Base-by-base conservation (phyloP, 2,113 vertebrate species). In the Grammomys surdaster region DNA sequence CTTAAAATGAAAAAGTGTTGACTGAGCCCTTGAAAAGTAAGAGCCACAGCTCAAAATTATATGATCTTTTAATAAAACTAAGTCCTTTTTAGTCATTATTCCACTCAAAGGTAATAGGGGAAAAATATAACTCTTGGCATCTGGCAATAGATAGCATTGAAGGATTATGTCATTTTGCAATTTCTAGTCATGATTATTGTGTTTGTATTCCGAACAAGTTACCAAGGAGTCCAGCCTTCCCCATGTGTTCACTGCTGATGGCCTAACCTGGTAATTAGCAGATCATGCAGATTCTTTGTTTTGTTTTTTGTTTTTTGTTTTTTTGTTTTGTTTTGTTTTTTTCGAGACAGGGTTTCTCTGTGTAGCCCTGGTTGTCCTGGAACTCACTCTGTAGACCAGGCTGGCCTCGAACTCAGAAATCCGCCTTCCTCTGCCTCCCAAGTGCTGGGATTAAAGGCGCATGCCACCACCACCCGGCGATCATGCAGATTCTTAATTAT, bases 51-150 rank as follows among this genome's bases (percentile, higher is more conserved):
- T 95, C 40, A 81, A 80, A 90, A 54, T 60, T 65, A 65, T 22
- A 77, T 20, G 13, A 13, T 70, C 46, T 95, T 58, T 91, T 67
- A 22, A 69, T 82, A 20, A 90, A 93, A 78, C 14, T 48, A 67
- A 91, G 67, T 70, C 77, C 1, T 43, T 72, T 95, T 54, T 36
- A 14, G 77, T 72, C 36, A 86, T 78, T n/a, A 88, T 67, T 6
- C 76, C 90, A 88, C 86, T 94, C 17, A 93, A 84, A 96, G 26
- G 77, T 2, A 33, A 76, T 48, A 70, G 75, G 40, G 75, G 80
- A 73, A 51, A 78, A 7, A 46, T 84, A 95, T 88, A 95, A 65
- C 3, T 72, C 13, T 24, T 86, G 72, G 7, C 8, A 78, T 48
- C 33, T 86, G 13, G 58, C 6, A 22, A 88, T 16, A 77, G 17